Evolutionary conservation across 2,113 vertebrate species (phyloP), one percentile per base, ranked within the genome.

Genomic region (Paradisaea rubra): DNA sequence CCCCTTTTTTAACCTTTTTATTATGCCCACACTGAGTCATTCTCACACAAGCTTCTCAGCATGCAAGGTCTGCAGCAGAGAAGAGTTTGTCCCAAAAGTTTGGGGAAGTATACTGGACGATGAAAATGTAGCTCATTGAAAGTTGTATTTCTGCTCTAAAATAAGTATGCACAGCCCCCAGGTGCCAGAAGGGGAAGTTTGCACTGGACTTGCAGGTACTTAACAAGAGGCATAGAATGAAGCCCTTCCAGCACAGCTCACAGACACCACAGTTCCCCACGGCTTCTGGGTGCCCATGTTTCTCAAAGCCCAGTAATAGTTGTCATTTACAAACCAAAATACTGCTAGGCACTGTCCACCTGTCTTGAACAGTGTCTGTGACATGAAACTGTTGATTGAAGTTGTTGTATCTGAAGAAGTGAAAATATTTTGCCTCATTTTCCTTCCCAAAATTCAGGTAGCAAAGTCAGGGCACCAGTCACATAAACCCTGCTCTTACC

Each of bases 241-340:
- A 65, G 31, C 20, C 50, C 24, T 31, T 28, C 2, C 15, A 60
- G 64, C 22, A 13, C 3, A 70, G 33, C 17, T 45, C 47, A 42
- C 0, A 0, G 63, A 28, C n/a, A 49, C 27, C 66, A 45, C 35
- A 53, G 11, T 22, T 28, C 54, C 31, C 49, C 37, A 6, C 0
- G 0, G 19, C 28, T 69, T 45, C 56, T 10, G 20, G 4, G 9
- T 24, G 13, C 39, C 37, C 39, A 2, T 3, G 0, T 33, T 71
- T 37, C 50, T 19, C 71, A 45, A 45, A 85, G n/a, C 16, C 30
- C 53, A 35, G 5, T 13, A 72, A 61, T 0, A 65, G 15, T 0
- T 65, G 27, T 11, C 10, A 37, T 45, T 90, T 61, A 50, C 31
- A 78, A 81, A 39, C 20, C 20, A 54, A 44, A 71, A 73, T 17